Base-by-base conservation (phyloP, 2,113 vertebrate species). In the Nibea coibor region DNA sequence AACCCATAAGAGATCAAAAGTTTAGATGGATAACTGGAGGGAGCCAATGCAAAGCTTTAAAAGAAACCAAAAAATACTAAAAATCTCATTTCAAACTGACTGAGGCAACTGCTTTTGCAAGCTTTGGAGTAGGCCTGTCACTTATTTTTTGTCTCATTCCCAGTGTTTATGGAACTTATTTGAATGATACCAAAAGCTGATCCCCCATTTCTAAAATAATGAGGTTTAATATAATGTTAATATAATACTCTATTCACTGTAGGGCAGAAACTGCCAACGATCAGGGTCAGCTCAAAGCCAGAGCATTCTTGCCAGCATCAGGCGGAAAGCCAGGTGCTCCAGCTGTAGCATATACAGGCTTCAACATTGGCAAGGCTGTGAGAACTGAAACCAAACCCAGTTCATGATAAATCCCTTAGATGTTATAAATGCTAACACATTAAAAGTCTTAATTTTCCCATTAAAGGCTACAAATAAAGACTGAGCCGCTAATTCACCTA, bases 201-300 rank as follows among this genome's bases (percentile, higher is more conserved):
- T 9, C 7, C 50, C 39, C 4, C 2, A 0, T 58, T 48, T 51
- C 5, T 54, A 28, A 62, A 61, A 67, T 62, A 20, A 69, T 47
- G 11, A 43, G 15, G 22, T 72, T 72, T 28, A 57, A 68, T 61
- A 50, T 69, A 26, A 58, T 45, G n/a, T 57, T 47, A 76, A 76
- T 69, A 31, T 54, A 71, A 71, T 24, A 68, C 10, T 20, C 45
- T 43, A 47, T 64, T 66, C 48, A 75, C 24, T 75, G 68, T 35
- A 39, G 12, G 70, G 53, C 19, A 19, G 22, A 59, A 73, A 53
- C n/a, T 59, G 56, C 67, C 45, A 47, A n/a, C 6, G 47, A 51
- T 45, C 39, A 28, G 45, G 65, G 15, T 59, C 24, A 56, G 24
- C 56, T 78, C 22, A 72, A 75, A 84, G 81, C 75, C 35, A 81